These are phyloP conservation scores for Pantherophis guttatus DNA, from an alignment of 2,113 vertebrate genomes.

Conservation along the genomic window DNA sequence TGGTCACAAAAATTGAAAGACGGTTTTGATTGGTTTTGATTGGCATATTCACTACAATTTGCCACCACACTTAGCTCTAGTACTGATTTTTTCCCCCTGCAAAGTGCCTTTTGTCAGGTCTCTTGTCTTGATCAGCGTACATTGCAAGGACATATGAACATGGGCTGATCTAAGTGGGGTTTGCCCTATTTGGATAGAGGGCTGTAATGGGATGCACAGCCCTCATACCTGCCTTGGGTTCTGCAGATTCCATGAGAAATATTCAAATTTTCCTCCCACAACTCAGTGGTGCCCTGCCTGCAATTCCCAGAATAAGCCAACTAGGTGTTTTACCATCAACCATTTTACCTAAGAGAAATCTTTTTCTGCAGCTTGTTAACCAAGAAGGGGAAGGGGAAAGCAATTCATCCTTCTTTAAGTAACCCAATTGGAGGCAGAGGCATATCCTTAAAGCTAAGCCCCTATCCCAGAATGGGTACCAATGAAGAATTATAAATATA, in stretches of 20 bases:
- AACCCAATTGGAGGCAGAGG: background rate
- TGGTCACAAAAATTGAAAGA: background rate
- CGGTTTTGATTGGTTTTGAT: background rate
- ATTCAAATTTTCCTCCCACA: background rate
- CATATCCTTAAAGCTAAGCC: background rate
- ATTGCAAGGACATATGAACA: background rate
- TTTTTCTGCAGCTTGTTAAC: background rate
- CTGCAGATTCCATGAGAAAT: background rate
- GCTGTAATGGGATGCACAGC: background rate
- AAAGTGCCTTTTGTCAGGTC: background rate
- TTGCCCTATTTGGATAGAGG: background rate
- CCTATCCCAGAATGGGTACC: background rate
- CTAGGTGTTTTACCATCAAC: background rate
- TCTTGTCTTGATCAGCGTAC: background rate
- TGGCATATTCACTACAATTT: background rate
- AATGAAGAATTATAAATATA: background rate
- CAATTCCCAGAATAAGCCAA: background rate
- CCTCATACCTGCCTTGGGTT: background rate
- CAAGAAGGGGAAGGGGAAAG: background rate
- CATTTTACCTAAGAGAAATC: background rate
- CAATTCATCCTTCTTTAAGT: background rate
- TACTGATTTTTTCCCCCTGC: background rate
- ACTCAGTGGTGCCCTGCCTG: background rate
- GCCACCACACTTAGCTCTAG: background rate
- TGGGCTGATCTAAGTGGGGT: background rate